A percentile compares a stretch with the other conserved stretches of the same genome.
phyloP scores from a whole-genome alignment of 1,140 invertebrate genomes.

The Aphelinus atriplicis region DNA sequence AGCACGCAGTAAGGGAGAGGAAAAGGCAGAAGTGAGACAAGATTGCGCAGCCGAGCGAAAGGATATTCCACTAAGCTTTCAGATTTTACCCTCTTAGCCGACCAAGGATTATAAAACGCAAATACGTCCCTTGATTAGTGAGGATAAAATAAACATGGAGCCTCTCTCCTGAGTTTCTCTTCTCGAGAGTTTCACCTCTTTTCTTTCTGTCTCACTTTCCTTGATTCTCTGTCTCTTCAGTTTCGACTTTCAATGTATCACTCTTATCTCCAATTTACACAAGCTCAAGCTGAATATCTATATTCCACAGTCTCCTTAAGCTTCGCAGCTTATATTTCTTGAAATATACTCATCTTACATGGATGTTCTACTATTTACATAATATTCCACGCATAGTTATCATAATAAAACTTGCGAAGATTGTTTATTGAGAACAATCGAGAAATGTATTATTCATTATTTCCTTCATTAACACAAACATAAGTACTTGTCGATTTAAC shows the following conservation, averaged over 20 bases:
- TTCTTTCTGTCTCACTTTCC: not conserved
- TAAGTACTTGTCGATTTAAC: too few species aligned
- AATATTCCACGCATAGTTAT: too few species aligned
- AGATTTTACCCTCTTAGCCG: slow-evolving; percentile 63
- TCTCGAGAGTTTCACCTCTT: slow-evolving; percentile 9
- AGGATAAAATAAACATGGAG: slow-evolving; percentile 61
- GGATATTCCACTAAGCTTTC: slow-evolving; percentile 65
- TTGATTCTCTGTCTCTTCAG: not conserved
- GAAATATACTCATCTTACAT: not conserved
- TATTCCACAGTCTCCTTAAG: not conserved
- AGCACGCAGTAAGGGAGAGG: not conserved
- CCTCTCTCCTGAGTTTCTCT: slow-evolving; percentile 31
- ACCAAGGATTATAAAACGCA: slow-evolving; percentile 66
- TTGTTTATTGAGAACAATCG: too few species aligned
- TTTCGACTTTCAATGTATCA: slow-evolving; percentile 1
- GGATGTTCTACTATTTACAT: too few species aligned
- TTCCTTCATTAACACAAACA: too few species aligned
- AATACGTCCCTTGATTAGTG: slow-evolving; percentile 65
- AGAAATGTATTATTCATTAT: too few species aligned
- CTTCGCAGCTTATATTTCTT: not conserved
- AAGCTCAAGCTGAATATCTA: slow-evolving; percentile 28
- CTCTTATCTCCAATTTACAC: not conserved
- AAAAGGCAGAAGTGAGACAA: slow-evolving; percentile 50
- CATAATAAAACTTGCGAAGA: too few species aligned
- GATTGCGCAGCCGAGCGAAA: slow-evolving; percentile 60